Evolutionary conservation across 1,140 invertebrate species (phyloP).

Genomic region (Papilio polyxenes): DNA sequence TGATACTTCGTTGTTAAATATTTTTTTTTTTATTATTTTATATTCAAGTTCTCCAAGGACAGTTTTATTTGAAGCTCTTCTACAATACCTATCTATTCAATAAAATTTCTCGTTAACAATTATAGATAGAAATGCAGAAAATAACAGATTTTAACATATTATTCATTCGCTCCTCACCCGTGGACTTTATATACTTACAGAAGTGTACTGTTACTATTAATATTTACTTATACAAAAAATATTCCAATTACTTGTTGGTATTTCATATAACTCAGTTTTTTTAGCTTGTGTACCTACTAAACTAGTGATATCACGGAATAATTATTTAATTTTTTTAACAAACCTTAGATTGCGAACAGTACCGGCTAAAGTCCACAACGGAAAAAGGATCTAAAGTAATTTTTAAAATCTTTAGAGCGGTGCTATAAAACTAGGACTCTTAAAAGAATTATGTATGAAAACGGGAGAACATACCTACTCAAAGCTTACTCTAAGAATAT

Average conservation of each 20-base stretch:
- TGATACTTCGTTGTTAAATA: background rate
- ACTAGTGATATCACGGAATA: background rate
- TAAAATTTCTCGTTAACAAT: background rate
- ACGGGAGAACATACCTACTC: too few species aligned
- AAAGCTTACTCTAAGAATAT: too few species aligned
- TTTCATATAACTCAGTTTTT: background rate
- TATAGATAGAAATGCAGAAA: background rate
- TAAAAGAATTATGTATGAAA: too few species aligned
- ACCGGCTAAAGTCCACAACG: too few species aligned
- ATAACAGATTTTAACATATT: conserved; percentile 17
- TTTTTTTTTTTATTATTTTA: background rate
- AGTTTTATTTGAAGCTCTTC: background rate
- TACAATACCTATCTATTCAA: background rate
- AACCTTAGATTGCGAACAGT: too few species aligned
- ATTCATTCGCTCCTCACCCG: background rate
- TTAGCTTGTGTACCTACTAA: background rate
- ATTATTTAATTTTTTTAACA: too few species aligned
- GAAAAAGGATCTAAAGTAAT: too few species aligned
- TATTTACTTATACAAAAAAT: background rate
- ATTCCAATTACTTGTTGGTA: background rate
- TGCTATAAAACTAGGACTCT: too few species aligned
- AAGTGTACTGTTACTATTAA: background rate
- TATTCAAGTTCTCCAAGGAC: background rate
- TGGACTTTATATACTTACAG: background rate
- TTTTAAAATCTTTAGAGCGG: too few species aligned